Evolutionary conservation across 2,797 vertebrate genomes (phyloP).

Genomic region (Lepus oiostolus): DNA sequence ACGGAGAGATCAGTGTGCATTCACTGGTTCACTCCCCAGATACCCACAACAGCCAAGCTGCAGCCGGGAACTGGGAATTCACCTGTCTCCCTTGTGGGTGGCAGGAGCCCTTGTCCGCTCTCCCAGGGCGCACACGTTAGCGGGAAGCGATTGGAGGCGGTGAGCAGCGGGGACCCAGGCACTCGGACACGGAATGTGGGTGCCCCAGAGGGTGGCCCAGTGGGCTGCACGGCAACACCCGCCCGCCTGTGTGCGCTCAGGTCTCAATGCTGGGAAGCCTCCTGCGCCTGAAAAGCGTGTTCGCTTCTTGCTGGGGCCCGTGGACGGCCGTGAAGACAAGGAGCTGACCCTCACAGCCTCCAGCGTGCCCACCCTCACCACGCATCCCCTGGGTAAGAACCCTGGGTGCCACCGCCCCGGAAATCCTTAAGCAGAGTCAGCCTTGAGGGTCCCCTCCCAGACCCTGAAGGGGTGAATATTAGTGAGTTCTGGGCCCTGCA

Average conservation of each 20-base stretch:
- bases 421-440: neutral
- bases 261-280: constrained; percentile 88
- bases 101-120: no score
- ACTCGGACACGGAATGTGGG: no score
- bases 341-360: constrained; percentile 88
- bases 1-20: no score
- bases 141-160: no score
- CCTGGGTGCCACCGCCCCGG: neutral
- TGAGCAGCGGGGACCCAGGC: no score
- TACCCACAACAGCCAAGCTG: no score
- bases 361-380: constrained; percentile 90
- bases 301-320: constrained; percentile 88
- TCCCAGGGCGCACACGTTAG: no score
- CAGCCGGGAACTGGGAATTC: no score
- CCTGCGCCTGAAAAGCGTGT: constrained; percentile 84
- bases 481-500: neutral
- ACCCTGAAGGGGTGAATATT: neutral
- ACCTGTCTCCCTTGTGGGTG: no score
- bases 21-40: no score
- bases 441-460: neutral
- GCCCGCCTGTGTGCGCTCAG: constrained; percentile 84
- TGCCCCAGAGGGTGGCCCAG: no score
- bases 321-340: constrained; percentile 74
- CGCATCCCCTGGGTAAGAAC: constrained; percentile 93
- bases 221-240: no score